Base-by-base conservation (phyloP, 92 coral and sea anemone genomes). In the Porites divaricata region DNA sequence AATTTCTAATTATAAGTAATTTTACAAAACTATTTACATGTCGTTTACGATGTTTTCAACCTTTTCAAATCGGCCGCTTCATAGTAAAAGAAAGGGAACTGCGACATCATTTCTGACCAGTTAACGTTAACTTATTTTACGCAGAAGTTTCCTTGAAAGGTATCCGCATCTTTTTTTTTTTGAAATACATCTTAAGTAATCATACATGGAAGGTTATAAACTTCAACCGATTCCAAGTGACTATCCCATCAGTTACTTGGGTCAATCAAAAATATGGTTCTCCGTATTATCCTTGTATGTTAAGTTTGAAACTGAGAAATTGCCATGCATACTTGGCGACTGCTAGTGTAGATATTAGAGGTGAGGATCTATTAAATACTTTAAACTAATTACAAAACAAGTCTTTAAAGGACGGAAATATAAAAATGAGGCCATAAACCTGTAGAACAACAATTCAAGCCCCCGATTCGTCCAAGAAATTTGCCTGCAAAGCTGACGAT, bases 361-460 rank as follows among this genome's bases (percentile, higher is more conserved):
- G 22, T 21, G 2, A 16, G 3, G 7, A 15, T 21, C 24, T 28
- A 28, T 17, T 66, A 22, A 0, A 66, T 24, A 24, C 16, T 66
- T 66, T 8, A 66, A 71, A 49, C 50, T 35, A 45, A 71, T 17
- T 63, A 62, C 81, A 77, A 63, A 77, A 61, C n/a, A 11, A 26
- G 8, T 61, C 14, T 17, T 13, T 20, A 19, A 5, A 13, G n/a
- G 61, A 25, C 71, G 45, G 71, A 45, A 77, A 77, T n/a, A n/a
- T n/a, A n/a, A n/a, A n/a, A n/a, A n/a, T n/a, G n/a, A n/a, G n/a
- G n/a, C n/a, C n/a, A n/a, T n/a, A n/a, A n/a, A n/a, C n/a, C n/a
- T n/a, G n/a, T n/a, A n/a, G n/a, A n/a, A n/a, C n/a, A n/a, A n/a
- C n/a, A n/a, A n/a, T n/a, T n/a, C n/a, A n/a, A n/a, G n/a, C n/a